phyloP scores from a whole-genome alignment of 1,140 invertebrate species.

The Berghia stephanieae region DNA sequence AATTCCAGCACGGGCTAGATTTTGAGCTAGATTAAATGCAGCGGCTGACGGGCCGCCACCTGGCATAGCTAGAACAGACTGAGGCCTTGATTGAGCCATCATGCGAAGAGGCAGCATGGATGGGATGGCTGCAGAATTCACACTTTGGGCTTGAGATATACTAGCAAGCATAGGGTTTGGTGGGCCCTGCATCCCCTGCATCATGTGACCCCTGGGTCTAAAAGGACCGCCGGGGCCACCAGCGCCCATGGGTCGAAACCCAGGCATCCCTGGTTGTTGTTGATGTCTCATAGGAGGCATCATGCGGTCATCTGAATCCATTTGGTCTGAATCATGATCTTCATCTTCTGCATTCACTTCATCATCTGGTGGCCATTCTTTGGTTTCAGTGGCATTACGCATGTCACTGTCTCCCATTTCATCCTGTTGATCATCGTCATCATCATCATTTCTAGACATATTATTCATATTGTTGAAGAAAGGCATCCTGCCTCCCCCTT shows the following conservation, averaged over 20 bases:
- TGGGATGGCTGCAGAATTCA: not conserved
- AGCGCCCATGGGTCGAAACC: not conserved
- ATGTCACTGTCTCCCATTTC: conserved; percentile 28
- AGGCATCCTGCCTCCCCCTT: conserved; percentile 2
- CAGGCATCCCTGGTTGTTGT: not conserved
- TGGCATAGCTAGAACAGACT: conserved; percentile 9
- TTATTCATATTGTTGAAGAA: not conserved
- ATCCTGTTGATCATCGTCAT: not conserved
- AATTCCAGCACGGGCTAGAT: conserved; percentile 24
- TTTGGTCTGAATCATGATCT: conserved; percentile 12
- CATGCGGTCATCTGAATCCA: conserved; percentile 31
- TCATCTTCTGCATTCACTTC: conserved; percentile 34
- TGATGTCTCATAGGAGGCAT: not conserved
- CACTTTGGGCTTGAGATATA: conserved; percentile 11
- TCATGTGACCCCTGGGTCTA: not conserved
- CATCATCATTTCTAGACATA: not conserved
- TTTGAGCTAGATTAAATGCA: too few relatives aligned
- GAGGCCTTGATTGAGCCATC: conserved; percentile 17
- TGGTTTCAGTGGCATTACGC: conserved; percentile 22
- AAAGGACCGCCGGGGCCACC: conserved; percentile 17
- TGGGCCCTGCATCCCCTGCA: conserved; percentile 11
- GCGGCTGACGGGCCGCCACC: conserved; percentile 8
- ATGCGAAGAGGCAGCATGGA: conserved; percentile 20
- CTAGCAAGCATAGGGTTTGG: not conserved
- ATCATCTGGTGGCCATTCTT: conserved; percentile 35